These are phyloP conservation scores for Drosophila picticornis DNA, from an alignment of 2,888 invertebrate genomes.

Conservation along the genomic window DNA sequence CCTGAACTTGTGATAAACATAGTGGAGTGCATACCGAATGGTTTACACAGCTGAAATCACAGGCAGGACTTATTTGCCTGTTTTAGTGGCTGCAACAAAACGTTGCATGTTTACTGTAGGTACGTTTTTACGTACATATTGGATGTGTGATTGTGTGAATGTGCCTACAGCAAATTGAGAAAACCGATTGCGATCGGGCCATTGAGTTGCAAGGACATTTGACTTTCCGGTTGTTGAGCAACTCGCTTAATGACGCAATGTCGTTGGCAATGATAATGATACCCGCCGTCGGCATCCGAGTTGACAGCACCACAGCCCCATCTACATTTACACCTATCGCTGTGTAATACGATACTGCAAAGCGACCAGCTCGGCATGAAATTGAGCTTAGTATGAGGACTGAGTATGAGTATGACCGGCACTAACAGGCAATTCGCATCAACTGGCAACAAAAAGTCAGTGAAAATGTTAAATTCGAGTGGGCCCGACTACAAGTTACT, in stretches of 20 bases:
- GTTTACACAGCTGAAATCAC: conserved; percentile 31
- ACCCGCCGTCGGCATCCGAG: conserved; percentile 33
- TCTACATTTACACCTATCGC: conserved; percentile 10
- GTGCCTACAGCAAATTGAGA: conserved; percentile 29
- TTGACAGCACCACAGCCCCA: conserved; percentile 27
- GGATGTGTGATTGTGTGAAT: conserved; percentile 9
- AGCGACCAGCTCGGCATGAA: conserved; percentile 19
- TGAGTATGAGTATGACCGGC: conserved; percentile 10
- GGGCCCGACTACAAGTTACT: neutral
- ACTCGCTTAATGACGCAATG: conserved; percentile 64
- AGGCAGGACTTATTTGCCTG: conserved; percentile 33
- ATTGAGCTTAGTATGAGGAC: conserved; percentile 13
- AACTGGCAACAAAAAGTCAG: neutral
- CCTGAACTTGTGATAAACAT: conserved; percentile 38
- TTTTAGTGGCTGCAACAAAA: conserved; percentile 12
- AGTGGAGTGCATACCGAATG: conserved; percentile 22
- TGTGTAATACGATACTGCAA: neutral
- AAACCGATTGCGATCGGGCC: conserved; percentile 37
- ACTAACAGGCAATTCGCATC: conserved; percentile 12
- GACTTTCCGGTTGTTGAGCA: conserved; percentile 69
- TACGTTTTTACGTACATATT: neutral
- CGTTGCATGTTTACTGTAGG: conserved; percentile 36
- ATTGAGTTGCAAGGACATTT: conserved; percentile 61
- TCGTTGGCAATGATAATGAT: conserved; percentile 62
- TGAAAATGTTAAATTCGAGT: neutral